A percentile compares a stretch with the other conserved stretches of the same genome.
phyloP scores from a whole-genome alignment of 2,797 vertebrate species.

The Poecilia picta region DNA sequence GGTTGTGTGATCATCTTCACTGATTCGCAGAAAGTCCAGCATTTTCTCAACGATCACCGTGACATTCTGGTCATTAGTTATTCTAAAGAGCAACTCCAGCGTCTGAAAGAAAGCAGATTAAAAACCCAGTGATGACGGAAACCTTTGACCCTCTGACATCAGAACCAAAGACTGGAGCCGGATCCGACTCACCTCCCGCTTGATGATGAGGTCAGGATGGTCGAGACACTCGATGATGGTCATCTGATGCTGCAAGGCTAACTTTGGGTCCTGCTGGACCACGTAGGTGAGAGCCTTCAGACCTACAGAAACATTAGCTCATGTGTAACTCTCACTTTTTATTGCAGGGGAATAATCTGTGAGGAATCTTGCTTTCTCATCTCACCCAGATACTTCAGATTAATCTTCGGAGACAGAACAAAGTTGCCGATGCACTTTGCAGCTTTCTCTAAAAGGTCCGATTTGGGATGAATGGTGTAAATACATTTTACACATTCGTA shows the following conservation, averaged over 20 bases:
- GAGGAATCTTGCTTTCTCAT: background rate
- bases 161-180: background rate
- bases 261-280: conserved; percentile 92
- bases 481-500: conserved; percentile 96
- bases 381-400: conserved; percentile 98
- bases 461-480: conserved; percentile 93
- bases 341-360: background rate
- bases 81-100: conserved; percentile 94
- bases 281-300: conserved; percentile 92
- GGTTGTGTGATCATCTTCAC: conserved; percentile 88
- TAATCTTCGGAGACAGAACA: conserved; percentile 96
- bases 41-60: conserved; percentile 95
- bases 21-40: conserved; percentile 90
- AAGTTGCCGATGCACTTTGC: conserved; percentile 98
- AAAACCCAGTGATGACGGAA: conserved; percentile 1
- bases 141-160: background rate
- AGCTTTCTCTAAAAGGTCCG: conserved; percentile 94
- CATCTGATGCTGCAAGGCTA: conserved; percentile 97
- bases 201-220: conserved; percentile 94
- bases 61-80: conserved; percentile 95
- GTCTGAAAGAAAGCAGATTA: conserved; percentile 79
- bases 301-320: conserved; percentile 45
- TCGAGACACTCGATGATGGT: conserved; percentile 98
- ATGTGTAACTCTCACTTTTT: background rate
- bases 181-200: conserved; percentile 87